Percentiles rank a stretch among this genome's conserved stretches.
Conservation (phyloP, 2,797 vertebrate genomes). For the Meriones psammophilus region DNA sequence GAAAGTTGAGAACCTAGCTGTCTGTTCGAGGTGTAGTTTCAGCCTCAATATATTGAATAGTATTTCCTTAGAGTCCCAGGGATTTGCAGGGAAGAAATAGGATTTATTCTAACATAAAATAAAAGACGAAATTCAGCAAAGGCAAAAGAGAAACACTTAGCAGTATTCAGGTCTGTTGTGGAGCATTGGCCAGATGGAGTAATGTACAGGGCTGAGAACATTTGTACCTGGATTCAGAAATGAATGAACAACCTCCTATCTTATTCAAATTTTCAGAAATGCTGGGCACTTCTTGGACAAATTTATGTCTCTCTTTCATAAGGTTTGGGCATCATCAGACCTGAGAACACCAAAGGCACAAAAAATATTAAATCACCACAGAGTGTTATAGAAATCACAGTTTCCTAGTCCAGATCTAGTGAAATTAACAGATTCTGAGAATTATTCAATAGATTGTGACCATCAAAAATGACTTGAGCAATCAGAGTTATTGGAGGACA, state of each 20-base stretch:
- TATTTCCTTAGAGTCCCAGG: not conserved
- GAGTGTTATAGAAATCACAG: not conserved
- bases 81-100: not conserved
- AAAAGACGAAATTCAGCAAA: not conserved
- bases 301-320: not conserved
- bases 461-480: not conserved
- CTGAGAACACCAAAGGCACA: not conserved
- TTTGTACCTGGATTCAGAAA: not conserved
- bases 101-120: not conserved
- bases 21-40: not conserved
- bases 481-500: not conserved
- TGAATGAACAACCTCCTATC: too few species aligned
- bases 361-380: not conserved
- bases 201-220: not conserved
- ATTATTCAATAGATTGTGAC: not conserved
- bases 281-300: rapidly evolving
- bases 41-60: not conserved
- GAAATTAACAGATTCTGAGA: not conserved
- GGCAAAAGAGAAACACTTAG: not conserved
- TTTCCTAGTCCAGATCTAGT: not conserved
- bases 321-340: too few species aligned
- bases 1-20: not conserved
- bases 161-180: not conserved
- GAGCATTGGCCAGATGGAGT: not conserved
- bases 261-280: not conserved